phyloP scores from a whole-genome alignment of 1,140 invertebrate species.

The Drosophila albomicans region DNA sequence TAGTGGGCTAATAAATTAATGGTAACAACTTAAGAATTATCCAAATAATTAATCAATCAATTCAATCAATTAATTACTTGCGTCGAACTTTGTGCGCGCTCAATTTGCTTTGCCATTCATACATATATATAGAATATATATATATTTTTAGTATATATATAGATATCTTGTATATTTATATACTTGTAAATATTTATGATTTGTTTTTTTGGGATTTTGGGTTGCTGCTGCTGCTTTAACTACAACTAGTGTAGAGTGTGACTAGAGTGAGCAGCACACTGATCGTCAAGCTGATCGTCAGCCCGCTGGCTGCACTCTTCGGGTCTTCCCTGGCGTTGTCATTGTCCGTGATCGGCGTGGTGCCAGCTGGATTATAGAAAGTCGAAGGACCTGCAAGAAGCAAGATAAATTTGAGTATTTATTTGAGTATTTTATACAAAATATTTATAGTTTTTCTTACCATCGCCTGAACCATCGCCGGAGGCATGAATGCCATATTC shows the following conservation, averaged over 20 bases:
- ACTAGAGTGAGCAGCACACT: slow-evolving; percentile 78
- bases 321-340: slow-evolving; percentile 54
- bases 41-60: slow-evolving; percentile 67
- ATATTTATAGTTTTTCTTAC: slow-evolving; percentile 37
- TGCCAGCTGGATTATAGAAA: slow-evolving; percentile 45
- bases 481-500: slow-evolving; percentile 80
- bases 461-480: slow-evolving; percentile 82
- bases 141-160: slow-evolving; percentile 4
- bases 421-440: neutral
- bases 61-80: slow-evolving; percentile 64
- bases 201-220: slow-evolving; percentile 41
- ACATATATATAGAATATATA: slow-evolving; percentile 7
- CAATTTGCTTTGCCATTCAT: slow-evolving; percentile 22
- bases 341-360: slow-evolving; percentile 50
- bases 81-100: slow-evolving; percentile 40
- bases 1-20: slow-evolving; percentile 75
- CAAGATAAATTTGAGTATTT: neutral
- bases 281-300: slow-evolving; percentile 44
- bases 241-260: slow-evolving; percentile 76
- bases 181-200: slow-evolving; percentile 3
- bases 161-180: slow-evolving; percentile 14
- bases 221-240: slow-evolving; percentile 65
- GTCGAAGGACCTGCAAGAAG: slow-evolving; percentile 48
- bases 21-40: slow-evolving; percentile 78
- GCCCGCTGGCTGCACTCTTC: slow-evolving; percentile 38